Evolutionary conservation across 1,140 invertebrate species (phyloP), one percentile per base, ranked within the genome.

Genomic region (Drosophila pseudoobscura): DNA sequence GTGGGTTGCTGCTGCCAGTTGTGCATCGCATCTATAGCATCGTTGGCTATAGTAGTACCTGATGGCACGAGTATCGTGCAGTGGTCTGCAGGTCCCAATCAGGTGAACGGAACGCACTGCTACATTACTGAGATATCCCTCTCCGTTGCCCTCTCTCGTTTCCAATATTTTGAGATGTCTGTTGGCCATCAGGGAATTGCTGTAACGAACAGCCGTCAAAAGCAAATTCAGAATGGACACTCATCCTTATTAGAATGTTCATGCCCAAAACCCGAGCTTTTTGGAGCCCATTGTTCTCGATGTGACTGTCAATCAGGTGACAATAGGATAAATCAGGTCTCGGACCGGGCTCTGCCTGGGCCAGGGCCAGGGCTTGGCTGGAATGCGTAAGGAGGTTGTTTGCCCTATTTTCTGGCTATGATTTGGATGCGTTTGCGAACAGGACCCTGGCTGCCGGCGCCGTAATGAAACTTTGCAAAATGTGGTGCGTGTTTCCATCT

Each of bases 321-420:
- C 62, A 69, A 69, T 69, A 68, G 63, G 65, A 63, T 50, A 69
- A 69, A 69, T 69, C 65, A 69, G 50, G 24, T 26, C 24, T 26
- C 24, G 57, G 51, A 7, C 13, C 11, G 31, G 8, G 9, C 29
- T 24, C 2, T 50, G 51, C 9, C 13, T 11, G 51, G 3, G 9
- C 29, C 7, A 13, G 22, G 50, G 22, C 44, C 7, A 31, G 15
- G 43, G 65, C 51, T 51, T 57, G 24, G 51, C 5, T 26, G 51
- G 65, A 68, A 69, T 69, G 63, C 35, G 51, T 69, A 69, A 69
- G 47, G 63, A 69, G 65, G 63, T 69, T 57, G 65, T 57, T 56
- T 69, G 65, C 52, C 45, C 63, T 44, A 69, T 69, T 69, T 69
- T 39, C 45, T 46, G 51, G 24, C 49, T 20, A 69, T 69, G 63